These are phyloP conservation scores for Eupithecia pulchellata DNA, from an alignment of 2,888 invertebrate species.

Conservation along the genomic window DNA sequence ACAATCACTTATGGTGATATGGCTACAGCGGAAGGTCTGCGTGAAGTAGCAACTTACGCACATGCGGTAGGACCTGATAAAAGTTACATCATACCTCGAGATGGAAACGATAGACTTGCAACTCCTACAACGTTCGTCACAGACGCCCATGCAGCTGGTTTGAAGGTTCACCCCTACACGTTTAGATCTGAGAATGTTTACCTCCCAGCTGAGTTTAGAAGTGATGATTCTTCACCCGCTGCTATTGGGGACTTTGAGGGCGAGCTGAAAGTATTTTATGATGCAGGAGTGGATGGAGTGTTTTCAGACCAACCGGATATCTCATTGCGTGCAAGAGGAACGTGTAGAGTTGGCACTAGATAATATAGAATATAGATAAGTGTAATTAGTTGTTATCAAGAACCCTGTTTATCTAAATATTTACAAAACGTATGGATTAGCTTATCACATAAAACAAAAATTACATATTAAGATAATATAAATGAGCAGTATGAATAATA, in stretches of 20 bases:
- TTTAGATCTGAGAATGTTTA: conserved; percentile 73
- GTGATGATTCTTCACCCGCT: conserved; percentile 52
- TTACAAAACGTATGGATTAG: background rate
- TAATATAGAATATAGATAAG: conserved; percentile 9
- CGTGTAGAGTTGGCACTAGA: conserved; percentile 35
- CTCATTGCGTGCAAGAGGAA: conserved; percentile 58
- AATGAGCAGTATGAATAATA: background rate
- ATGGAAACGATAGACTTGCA: conserved; percentile 61
- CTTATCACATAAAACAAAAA: background rate
- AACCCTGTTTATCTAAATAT: background rate
- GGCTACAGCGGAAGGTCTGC: conserved; percentile 72
- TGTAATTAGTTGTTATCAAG: conserved; percentile 8
- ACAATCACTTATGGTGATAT: conserved; percentile 70
- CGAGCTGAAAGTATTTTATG: conserved; percentile 66
- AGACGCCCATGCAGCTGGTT: conserved; percentile 70
- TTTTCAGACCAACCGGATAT: conserved; percentile 77
- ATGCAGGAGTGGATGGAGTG: conserved; percentile 73
- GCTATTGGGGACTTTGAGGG: conserved; percentile 67
- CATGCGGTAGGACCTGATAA: conserved; percentile 77
- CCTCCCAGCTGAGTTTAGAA: conserved; percentile 69
- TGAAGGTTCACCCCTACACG: conserved; percentile 78
- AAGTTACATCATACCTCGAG: conserved; percentile 69
- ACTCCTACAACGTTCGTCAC: conserved; percentile 65
- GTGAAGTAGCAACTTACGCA: conserved; percentile 72
- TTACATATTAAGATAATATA: background rate